Base-by-base conservation (phyloP, 2,113 vertebrate species). In the Pseudorectes ferrugineus region DNA sequence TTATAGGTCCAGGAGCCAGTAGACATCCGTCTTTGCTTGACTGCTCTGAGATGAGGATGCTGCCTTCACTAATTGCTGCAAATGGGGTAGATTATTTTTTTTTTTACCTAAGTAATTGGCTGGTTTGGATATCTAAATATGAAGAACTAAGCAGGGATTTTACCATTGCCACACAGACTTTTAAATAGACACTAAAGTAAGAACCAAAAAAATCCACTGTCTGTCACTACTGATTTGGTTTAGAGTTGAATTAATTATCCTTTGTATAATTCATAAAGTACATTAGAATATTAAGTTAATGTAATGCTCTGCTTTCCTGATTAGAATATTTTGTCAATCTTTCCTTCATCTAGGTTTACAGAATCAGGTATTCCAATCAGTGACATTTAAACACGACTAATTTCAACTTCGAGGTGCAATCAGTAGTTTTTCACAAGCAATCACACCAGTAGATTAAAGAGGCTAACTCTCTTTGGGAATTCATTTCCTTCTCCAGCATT, bases 251-350 rank as follows among this genome's bases (percentile, higher is more conserved):
- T 94, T 93, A 81, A 95, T 89, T 63, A 88, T 45, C 25, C 25
- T 92, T 93, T 95, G 93, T 95, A 95, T 94, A 94, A 95, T 95
- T 90, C 67, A 95, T 96, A 89, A 83, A 92, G 82, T 59, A 63
- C 55, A 82, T 93, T 77, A 77, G 74, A 97, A 94, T 95, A 94
- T 55, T 75, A 91, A 89, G 66, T 58, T 91, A 88, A 85, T 94
- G 62, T 62, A 68, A 94, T 83, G 17, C 23, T 88, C 74, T 85
- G 42, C 54, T 87, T 91, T 92, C 35, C 71, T 96, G 93, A 95
- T 95, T 95, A 93, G 87, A 63, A 90, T 96, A 89, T 94, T 94
- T 96, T 94, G 68, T 90, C 94, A 93, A 43, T 94, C 85, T 96
- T n/a, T 62, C 57, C 63, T 93, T 90, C 88, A 85, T 79, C 83